Base-by-base conservation (phyloP, 2,888 invertebrate species). In the Drosophila melanosoma region DNA sequence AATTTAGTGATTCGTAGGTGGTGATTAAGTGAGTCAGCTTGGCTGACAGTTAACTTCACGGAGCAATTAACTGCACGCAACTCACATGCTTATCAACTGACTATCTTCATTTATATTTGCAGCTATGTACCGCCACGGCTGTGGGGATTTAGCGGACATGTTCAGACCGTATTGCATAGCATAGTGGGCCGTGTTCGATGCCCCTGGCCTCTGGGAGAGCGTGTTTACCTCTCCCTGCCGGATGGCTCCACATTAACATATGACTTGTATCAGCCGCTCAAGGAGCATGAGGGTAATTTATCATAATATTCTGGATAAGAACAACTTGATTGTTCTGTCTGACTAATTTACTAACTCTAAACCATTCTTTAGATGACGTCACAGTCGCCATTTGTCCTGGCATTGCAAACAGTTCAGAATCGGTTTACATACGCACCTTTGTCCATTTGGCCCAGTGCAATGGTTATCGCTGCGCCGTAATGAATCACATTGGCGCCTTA, bases 91-190 rank as follows among this genome's bases (percentile, higher is more conserved):
- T 8, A 29, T 58, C 40, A 29, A 54, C 3, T 23, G 33, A 45
- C n/a, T 3, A 40, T 38, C 17, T 49, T 6, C 2, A 11, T 36
- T 20, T 64, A 42, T 69, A 29, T 23, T 94, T 95, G 51, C 94
- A 98, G 98, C 68, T 98, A 98, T 93, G 94, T 96, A 83, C 98
- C 98, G 58, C 97, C 98, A 58, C 94, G 97, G 81, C 93, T 98
- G 82, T 99, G 98, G 98, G 99, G 99, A 68, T 98, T 97, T 93
- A 98, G 98, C 93, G 98, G 98, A 15, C 98, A 99, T 93, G 96
- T 98, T 26, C 98, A 99, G 93, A 98, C 98, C 1, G 96, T 98
- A 70, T 94, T 98, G 61, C 98, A 98, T 93, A 98, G 98, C 89
- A 95, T 97, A 79, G 96, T 97, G 73, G 97, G 97, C 32, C 95